phyloP scores from a whole-genome alignment of 1,140 invertebrate species.

The Latrodectus geometricus region DNA sequence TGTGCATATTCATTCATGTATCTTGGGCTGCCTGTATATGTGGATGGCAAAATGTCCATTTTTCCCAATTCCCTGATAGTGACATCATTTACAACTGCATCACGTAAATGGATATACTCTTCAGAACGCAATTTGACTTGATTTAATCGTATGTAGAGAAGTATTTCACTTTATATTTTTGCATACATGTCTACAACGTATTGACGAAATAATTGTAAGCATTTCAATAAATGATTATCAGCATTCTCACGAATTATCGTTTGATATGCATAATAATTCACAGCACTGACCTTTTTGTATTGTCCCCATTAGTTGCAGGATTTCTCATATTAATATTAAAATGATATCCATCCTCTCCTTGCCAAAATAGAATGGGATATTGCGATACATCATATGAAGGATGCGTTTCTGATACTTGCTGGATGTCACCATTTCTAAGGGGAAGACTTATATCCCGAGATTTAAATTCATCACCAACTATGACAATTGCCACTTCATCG shows the following conservation, averaged over 20 bases:
- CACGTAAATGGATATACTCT: constrained; percentile 55
- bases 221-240: constrained; percentile 64
- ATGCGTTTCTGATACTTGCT: constrained; percentile 68
- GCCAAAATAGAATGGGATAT: constrained; percentile 71
- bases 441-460: too few species aligned
- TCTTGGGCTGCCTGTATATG: constrained; percentile 45
- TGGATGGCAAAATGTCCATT: constrained; percentile 43
- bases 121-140: constrained; percentile 62
- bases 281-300: too few species aligned
- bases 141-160: constrained; percentile 58
- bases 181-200: constrained; percentile 47
- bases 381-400: constrained; percentile 71
- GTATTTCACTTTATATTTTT: too few species aligned
- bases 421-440: constrained; percentile 14
- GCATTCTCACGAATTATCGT: constrained; percentile 67
- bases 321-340: constrained; percentile 45
- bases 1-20: constrained; percentile 61
- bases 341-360: constrained; percentile 69
- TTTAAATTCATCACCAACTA: too few species aligned
- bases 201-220: constrained; percentile 40
- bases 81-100: constrained; percentile 41
- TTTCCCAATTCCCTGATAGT: constrained; percentile 24
- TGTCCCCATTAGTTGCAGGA: too few species aligned
- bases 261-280: too few species aligned
- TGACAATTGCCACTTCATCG: too few species aligned